phyloP scores from a whole-genome alignment of 2,797 vertebrate genomes.

The Trachops cirrhosus region DNA sequence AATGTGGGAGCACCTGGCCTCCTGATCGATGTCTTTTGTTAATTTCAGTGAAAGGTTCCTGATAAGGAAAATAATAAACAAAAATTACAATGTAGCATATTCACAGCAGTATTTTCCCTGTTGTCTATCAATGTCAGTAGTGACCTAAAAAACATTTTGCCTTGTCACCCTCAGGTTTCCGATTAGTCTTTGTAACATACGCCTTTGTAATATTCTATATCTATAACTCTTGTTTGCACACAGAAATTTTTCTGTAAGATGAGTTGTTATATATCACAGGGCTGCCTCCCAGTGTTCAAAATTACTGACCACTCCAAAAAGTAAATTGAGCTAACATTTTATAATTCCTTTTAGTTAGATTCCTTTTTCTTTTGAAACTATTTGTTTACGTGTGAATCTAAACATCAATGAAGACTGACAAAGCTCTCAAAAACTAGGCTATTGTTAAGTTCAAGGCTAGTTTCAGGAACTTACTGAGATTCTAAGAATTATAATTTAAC shows the following conservation, averaged over 20 bases:
- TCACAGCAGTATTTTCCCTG: background rate
- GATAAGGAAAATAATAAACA: slow-evolving; percentile 45
- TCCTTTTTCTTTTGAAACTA: background rate
- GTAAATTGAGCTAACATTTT: background rate
- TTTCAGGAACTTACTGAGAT: background rate
- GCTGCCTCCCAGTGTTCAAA: background rate
- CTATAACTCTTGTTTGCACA: background rate
- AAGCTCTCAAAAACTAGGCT: background rate
- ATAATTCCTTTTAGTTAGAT: background rate
- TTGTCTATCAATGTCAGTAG: background rate
- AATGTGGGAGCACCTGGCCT: slow-evolving; percentile 83
- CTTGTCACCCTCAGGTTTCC: background rate
- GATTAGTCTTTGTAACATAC: background rate
- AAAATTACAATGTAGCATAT: background rate
- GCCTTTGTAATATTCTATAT: background rate
- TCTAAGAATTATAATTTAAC: background rate
- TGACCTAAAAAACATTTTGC: background rate
- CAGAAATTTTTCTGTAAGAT: background rate
- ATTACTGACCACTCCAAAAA: background rate
- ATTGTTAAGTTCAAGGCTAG: background rate
- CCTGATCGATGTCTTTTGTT: slow-evolving; percentile 86
- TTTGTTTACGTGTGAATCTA: background rate
- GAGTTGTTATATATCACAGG: background rate
- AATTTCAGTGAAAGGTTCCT: slow-evolving; percentile 86
- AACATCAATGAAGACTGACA: background rate